Evolutionary conservation across 2,888 invertebrate genomes (phyloP).

Genomic region (Dasypolia templi): DNA sequence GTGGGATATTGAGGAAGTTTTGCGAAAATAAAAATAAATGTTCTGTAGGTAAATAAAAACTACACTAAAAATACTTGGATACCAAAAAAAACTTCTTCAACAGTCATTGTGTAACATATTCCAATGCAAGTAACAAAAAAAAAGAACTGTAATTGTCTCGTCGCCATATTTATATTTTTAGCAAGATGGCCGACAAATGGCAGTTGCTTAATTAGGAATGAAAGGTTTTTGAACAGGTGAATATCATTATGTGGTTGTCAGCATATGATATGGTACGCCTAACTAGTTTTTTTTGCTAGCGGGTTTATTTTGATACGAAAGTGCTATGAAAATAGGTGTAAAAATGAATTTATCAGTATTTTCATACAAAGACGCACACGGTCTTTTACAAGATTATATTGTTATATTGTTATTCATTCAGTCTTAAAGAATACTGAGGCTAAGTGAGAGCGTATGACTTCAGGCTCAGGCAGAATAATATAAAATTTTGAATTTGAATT

Average conservation of each 20-base stretch:
- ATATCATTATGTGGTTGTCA: constrained; percentile 32
- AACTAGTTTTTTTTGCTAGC: constrained; percentile 7
- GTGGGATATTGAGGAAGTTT: too few relatives aligned
- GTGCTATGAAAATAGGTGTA: neutral
- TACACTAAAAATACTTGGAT: constrained; percentile 2
- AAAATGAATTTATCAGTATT: neutral
- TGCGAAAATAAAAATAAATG: too few relatives aligned
- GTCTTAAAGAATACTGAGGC: too few relatives aligned
- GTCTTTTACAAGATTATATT: neutral
- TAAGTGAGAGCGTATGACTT: neutral
- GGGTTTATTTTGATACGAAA: constrained; percentile 2
- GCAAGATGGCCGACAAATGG: constrained; percentile 54
- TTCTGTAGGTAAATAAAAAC: too few relatives aligned
- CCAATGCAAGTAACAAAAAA: constrained; percentile 34
- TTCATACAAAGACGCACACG: neutral
- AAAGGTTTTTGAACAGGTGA: constrained; percentile 47
- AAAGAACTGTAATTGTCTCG: constrained; percentile 39
- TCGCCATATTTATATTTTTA: constrained; percentile 53
- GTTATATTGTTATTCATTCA: neutral
- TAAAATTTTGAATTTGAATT: neutral
- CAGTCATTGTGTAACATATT: constrained; percentile 10
- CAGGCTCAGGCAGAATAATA: neutral
- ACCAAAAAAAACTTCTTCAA: neutral
- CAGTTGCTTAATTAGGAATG: constrained; percentile 40
- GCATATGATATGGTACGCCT: constrained; percentile 14